Base-by-base conservation (phyloP, 2,888 invertebrate genomes). In the Metalampra italica region DNA sequence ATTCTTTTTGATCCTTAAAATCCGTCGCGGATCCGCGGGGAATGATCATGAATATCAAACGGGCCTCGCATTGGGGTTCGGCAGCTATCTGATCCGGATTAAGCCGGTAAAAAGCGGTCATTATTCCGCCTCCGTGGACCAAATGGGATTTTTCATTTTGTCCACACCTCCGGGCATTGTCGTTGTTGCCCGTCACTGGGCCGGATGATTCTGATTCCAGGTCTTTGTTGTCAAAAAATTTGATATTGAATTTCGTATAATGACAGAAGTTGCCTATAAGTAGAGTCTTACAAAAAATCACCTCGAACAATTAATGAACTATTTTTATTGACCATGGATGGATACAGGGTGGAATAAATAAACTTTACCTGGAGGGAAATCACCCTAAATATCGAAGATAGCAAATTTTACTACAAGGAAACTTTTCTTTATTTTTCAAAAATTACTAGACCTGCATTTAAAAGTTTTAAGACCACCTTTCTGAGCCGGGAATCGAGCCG, bases 1-100 rank as follows among this genome's bases (percentile, higher is more conserved):
- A 8, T 56, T 57, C 52, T 53, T 50, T 64, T 60, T 63, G 62
- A 66, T 68, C 69, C 71, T 60, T 54, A 60, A 77, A 75, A 68
- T 66, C 70, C 67, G 60, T 53, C 38, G 49, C 47, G 47, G 50
- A 59, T 74, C 76, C 70, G 38, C 54, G 49, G 75, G 72, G 75
- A 75, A 67, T 72, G 60, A 66, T 75, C 81, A 86, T 87, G 86
- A 86, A 87, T 86, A 86, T 83, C 82, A 79, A 86, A 86, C 79
- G 71, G 63, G 73, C 76, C 78, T 81, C 77, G 69, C 71, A 78
- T 78, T 75, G 71, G 73, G 68, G 66, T 55, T 55, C 68, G 60
- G 59, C 56, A 68, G 72, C 70, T 81, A 86, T 88, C 85, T 82
- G 86, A 87, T 86, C 82, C 74, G 82, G 83, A 85, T 87, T 87